Conservation (phyloP, 2,797 vertebrate genomes). For the Tapera naevia region DNA sequence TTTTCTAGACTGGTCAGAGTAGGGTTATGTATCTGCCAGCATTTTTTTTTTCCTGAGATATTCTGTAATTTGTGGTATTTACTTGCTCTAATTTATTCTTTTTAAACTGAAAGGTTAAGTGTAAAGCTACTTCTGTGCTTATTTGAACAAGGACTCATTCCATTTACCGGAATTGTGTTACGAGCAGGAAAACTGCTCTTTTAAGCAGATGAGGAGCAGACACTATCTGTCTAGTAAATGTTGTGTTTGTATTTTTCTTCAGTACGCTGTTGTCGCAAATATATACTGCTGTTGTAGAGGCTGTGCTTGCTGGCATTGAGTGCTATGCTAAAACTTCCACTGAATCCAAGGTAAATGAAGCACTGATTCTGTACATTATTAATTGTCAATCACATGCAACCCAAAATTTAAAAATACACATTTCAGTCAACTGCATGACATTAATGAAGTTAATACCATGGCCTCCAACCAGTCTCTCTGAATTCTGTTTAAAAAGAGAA, state of each 20-base stretch:
- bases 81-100: neutral
- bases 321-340: conserved; percentile 88
- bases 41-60: neutral
- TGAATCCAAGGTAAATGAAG: conserved; percentile 83
- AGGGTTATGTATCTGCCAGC: neutral
- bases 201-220: neutral
- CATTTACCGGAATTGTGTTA: neutral
- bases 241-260: conserved; percentile 72
- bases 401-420: fast-evolving
- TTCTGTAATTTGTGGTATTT: neutral
- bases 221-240: conserved; percentile 47
- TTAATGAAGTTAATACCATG: neutral
- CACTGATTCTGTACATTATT: neutral
- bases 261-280: conserved; percentile 89
- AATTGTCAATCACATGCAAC: neutral
- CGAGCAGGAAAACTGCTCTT: neutral
- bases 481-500: neutral
- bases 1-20: neutral
- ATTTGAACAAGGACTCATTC: neutral
- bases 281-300: conserved; percentile 90
- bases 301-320: conserved; percentile 92
- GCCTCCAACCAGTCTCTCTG: neutral
- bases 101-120: neutral
- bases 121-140: neutral
- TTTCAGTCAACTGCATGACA: fast-evolving